These are phyloP conservation scores for Polymixis lichenea DNA, from an alignment of 2,888 invertebrate genomes.

Conservation along the genomic window DNA sequence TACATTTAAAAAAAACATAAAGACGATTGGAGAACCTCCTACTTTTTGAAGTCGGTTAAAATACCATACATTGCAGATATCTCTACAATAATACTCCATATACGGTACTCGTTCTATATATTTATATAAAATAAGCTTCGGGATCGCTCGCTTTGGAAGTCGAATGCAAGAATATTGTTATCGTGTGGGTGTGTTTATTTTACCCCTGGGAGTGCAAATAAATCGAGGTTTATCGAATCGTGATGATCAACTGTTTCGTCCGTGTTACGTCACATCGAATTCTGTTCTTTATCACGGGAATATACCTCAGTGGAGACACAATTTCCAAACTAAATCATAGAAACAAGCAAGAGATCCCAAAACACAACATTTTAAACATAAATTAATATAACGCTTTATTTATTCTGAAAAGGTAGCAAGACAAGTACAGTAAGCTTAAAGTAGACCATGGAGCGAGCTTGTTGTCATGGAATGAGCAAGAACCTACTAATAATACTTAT, in stretches of 20 bases:
- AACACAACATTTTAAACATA: too few relatives aligned
- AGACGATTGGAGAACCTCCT: too few relatives aligned
- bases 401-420: too few relatives aligned
- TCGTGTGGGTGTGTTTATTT: constrained; percentile 30
- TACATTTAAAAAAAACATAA: too few relatives aligned
- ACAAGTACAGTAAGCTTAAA: too few relatives aligned
- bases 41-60: too few relatives aligned
- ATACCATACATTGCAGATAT: background rate
- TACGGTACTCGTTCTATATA: background rate
- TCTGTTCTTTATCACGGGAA: background rate
- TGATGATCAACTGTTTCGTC: constrained; percentile 48
- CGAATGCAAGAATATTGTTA: constrained; percentile 42
- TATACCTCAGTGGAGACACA: background rate
- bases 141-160: constrained; percentile 12
- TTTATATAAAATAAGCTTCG: constrained; percentile 13
- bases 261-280: constrained; percentile 16
- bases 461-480: too few relatives aligned
- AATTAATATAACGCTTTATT: too few relatives aligned
- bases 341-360: too few relatives aligned
- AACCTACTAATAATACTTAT: too few relatives aligned
- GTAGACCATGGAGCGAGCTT: too few relatives aligned
- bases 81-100: background rate
- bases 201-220: constrained; percentile 48
- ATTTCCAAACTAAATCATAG: background rate
- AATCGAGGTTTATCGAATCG: constrained; percentile 56